Evolutionary conservation across 30 jellyfish, hydroid and myxozoan genomes (phyloP), one percentile per base, ranked within the genome.

Genomic region (Nemopilema nomurai): DNA sequence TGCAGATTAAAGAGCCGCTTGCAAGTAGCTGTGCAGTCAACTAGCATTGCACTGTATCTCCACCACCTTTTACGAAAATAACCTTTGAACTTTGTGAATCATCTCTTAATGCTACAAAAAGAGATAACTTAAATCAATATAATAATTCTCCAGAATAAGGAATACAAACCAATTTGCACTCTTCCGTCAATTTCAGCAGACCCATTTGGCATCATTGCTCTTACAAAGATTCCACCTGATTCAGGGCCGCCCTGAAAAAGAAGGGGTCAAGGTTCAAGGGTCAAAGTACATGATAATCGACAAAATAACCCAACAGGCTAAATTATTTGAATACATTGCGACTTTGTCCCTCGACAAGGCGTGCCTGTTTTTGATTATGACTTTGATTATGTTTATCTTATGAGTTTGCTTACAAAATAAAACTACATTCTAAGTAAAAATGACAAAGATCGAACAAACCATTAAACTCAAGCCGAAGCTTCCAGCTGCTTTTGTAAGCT

Each of bases 221-320:
- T 71, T 20, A 92, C 96, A 75, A 85, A 92, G n/a, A 92, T 79
- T 16, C 98, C 98, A 32, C 98, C 98, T 50, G 92, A 51, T 62
- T 92, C 98, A 8, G 97, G 97, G 1, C 98, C 98, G 70, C 98
- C 98, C 98, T 92, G 29, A 18, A 79, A 49, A 85, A 21, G 24
- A 3, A 41, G 6, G 13, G 57, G 13, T 41, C 57, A 41, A 41
- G 13, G 57, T 3, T 41, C 57, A 41, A 41, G 13, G 57, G 57
- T 41, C 57, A 41, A 41, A 41, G 57, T 41, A 3, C 9, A 41
- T 3, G 57, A 13, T 41, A 6, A 41, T 3, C 6, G 57, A 3
- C 13, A 41, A 41, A 41, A n/a, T n/a, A n/a, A n/a, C n/a, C n/a
- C n/a, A n/a, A n/a, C n/a, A n/a, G n/a, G n/a, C n/a, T n/a, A n/a